Evolutionary conservation across 2,797 vertebrate species (phyloP).

Genomic region (Propithecus deckenii): DNA sequence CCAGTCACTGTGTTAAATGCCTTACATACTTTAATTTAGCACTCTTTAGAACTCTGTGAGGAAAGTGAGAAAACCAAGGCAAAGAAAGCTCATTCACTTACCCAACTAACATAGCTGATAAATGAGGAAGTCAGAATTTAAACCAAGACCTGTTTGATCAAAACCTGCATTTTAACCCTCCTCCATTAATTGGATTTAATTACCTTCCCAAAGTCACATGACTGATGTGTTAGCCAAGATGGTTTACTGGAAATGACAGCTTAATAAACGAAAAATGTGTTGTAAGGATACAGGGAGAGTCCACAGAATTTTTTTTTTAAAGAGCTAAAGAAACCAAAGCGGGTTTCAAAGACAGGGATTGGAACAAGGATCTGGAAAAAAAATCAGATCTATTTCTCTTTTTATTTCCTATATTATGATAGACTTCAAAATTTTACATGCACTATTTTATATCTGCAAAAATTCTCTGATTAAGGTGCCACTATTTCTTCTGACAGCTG

Average conservation of each 20-base stretch:
- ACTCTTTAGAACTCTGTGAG: neutral
- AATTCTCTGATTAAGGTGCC: neutral
- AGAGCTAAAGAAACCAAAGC: neutral
- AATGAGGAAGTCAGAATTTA: constrained; percentile 11
- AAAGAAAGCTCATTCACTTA: neutral
- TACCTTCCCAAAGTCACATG: neutral
- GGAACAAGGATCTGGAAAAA: neutral
- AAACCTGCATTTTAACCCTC: neutral
- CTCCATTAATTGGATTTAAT: neutral
- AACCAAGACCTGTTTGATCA: neutral
- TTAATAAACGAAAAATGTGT: neutral
- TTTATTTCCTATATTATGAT: neutral
- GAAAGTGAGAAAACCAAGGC: constrained; percentile 19
- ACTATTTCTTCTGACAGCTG: neutral
- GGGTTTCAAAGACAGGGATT: neutral
- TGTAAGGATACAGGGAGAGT: neutral
- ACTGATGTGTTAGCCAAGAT: neutral
- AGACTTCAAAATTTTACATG: neutral
- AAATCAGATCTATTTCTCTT: neutral
- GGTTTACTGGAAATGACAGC: neutral
- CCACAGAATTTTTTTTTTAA: neutral
- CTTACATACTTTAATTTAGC: neutral
- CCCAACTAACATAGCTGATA: neutral
- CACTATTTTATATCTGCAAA: neutral
- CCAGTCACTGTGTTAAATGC: neutral